Evolutionary conservation across 2,888 invertebrate genomes (phyloP), one percentile per base, ranked within the genome.

Genomic region (Griposia aprilina): DNA sequence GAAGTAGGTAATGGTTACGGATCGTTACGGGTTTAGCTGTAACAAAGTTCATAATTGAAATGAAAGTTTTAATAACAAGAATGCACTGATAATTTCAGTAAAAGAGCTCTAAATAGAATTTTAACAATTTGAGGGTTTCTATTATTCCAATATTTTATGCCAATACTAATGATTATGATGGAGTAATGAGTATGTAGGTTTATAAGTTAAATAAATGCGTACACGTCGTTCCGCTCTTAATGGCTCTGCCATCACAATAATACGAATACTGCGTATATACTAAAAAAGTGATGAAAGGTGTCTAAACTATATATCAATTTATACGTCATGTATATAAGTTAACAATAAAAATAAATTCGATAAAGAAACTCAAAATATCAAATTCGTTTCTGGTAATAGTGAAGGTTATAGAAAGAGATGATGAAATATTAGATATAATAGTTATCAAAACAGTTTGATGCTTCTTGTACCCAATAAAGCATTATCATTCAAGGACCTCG

Each of bases 131-230:
- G 2, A 26, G 36, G 15, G 7, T 50, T 30, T 26, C 23, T 17
- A 23, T 15, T 23, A 17, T 17, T 50, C 15, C 0, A n/a, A 2
- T 20, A 15, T 20, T 59, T 50, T 50, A 50, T 62, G 11, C n/a
- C 50, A 74, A 52, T 59, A 7, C 13, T 45, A 20, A 67, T 60
- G 0, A 7, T 1, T 23, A 65, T 15, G 0, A 26, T 50, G 6
- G 15, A 52, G 23, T 45, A 45, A 52, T 45, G 8, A 50, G 2
- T 36, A 69, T 41, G n/a, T 75, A 57, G 36, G 68, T 75, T 63
- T 63, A 2, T 48, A 57, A 23, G 41, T 50, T 73, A 74, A 73
- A 63, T 36, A 20, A 13, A 66, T 73, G 36, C 23, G 48, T 30
- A 17, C 6, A 15, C 4, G 0, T 0, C 23, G 52, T 69, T 75